Evolutionary conservation across 2,888 invertebrate species (phyloP), one percentile per base, ranked within the genome.

Genomic region (Ennomos erosarius): DNA sequence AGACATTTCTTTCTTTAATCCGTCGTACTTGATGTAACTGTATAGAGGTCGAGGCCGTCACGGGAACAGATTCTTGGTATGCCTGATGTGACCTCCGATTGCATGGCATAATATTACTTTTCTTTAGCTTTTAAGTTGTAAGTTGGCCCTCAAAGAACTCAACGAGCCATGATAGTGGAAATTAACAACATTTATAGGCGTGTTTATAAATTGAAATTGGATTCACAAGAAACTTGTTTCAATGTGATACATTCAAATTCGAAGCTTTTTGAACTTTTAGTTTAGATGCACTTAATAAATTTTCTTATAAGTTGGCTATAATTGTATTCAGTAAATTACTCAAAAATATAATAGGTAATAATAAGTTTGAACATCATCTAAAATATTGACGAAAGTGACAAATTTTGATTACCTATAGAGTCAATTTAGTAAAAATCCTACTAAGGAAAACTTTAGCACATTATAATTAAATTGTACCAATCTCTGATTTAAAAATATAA

Each of bases 41-140:
- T 70, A 67, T 61, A 69, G 72, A 81, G 84, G 84, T 81, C 81
- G 81, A 76, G 78, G 77, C 78, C 89, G 90, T 91, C 90, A 91
- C 88, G 91, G 91, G 91, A 91, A 55, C 79, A 79, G 77, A 79
- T 72, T 85, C 70, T 71, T 69, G 89, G 69, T 83, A 91, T 90
- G 86, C 69, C 65, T 71, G 70, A 69, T 68, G 67, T 69, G 74
- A 74, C 72, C 75, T 71, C 66, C 76, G 70, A 74, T 80, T 78
- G 66, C 74, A 75, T 70, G 64, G 74, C 63, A 74, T 79, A 78
- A 74, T 79, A 78, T 77, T 75, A 57, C 55, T 62, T 59, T 68
- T 67, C 59, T 71, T 59, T 68, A 62, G 59, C 71, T 63, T 59
- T 71, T 71, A 71, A 58, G 55, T 69, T 66, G 62, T 61, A 58